Conservation (phyloP, 2,113 vertebrate genomes). For the Phylloscopus whistleri region DNA sequence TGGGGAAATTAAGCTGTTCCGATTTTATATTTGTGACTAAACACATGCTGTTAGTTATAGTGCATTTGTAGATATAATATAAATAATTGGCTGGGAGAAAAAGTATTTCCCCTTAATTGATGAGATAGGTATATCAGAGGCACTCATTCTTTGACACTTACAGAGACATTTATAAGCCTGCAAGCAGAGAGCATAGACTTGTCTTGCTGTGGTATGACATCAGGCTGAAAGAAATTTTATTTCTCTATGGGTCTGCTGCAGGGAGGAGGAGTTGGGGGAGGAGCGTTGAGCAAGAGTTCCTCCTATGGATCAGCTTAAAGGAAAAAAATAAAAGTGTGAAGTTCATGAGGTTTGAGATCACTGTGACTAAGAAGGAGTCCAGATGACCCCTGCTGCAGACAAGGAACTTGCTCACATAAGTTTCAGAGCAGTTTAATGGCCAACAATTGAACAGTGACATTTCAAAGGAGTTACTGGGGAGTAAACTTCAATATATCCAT, state of each 20-base stretch:
- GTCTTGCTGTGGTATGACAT: neutral
- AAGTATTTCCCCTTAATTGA: neutral
- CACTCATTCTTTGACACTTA: neutral
- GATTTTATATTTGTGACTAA: neutral
- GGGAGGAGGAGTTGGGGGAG: neutral
- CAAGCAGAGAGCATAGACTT: neutral
- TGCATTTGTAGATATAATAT: neutral
- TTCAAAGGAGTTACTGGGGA: neutral
- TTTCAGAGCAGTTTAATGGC: neutral
- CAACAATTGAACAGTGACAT: neutral
- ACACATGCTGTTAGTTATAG: neutral
- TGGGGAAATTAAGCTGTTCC: neutral
- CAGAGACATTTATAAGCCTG: neutral
- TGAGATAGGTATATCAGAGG: neutral
- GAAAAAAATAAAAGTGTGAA: neutral
- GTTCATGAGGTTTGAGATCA: neutral
- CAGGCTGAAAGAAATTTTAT: neutral
- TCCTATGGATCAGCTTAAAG: neutral
- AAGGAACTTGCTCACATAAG: neutral
- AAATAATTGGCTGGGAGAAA: neutral
- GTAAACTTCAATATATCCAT: neutral
- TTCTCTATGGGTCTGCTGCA: neutral
- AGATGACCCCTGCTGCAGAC: neutral
- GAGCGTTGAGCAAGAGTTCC: neutral
- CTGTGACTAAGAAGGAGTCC: neutral